Base-by-base conservation (phyloP, 2,888 invertebrate species). In the Sussaba pulchella region DNA sequence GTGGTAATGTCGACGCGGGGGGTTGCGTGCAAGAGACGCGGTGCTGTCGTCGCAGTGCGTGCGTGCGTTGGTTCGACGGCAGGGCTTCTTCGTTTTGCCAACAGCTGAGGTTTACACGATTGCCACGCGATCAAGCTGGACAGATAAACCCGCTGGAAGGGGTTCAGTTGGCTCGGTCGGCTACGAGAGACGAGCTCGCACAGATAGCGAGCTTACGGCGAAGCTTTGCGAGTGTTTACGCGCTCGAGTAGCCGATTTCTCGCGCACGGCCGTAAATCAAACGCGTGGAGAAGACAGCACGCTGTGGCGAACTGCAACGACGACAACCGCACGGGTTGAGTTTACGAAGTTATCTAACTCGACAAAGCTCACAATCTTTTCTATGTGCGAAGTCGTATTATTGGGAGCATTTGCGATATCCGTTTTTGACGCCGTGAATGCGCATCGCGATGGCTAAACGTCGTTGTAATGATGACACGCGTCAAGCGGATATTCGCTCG, bases 211-310 rank as follows among this genome's bases (percentile, higher is more conserved):
- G n/a, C n/a, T n/a, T n/a, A n/a, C n/a, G n/a, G n/a, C n/a, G n/a
- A n/a, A n/a, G n/a, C n/a, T n/a, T n/a, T n/a, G n/a, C 36, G 64
- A 63, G 57, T 41, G 82, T 86, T 83, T 82, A 85, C 85, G 80
- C 83, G 82, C 84, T 9, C 57, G 14, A 57, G 4, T 77, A 74
- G 77, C 80, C 80, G 82, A 83, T 83, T 74, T 66, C 85, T 79
- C 72, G 81, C 73, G 81, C 75, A 78, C 86, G 66, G 64, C 63
- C 73, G 86, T 90, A 90, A 90, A 90, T 91, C 89, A 90, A 89
- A 87, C 84, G 81, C 81, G 85, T 83, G 85, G 83, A 85, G 59
- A 19, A 21, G 73, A 67, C 77, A n/a, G n/a, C 84, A 83, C 81
- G 83, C 85, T 10, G 12, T 82, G 82, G 85, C 75, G 81, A 84